phyloP scores from a whole-genome alignment of 2,888 invertebrate genomes.

The Melitaea athalia region DNA sequence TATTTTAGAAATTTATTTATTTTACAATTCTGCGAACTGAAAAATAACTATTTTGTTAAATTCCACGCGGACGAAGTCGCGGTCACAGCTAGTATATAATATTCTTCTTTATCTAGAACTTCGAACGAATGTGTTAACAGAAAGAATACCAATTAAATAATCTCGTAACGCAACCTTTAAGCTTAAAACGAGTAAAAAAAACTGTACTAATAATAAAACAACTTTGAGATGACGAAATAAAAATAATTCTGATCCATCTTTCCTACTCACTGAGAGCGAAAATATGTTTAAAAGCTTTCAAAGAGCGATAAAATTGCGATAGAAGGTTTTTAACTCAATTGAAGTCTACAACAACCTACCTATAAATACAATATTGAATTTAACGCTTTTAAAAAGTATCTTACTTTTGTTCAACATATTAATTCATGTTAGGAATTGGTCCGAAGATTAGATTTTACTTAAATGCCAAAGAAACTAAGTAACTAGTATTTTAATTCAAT shows the following conservation, averaged over 20 bases:
- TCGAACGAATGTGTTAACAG: not conserved
- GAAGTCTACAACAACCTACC: conserved; percentile 12
- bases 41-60: too few relatives aligned
- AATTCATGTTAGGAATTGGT: too few relatives aligned
- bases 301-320: conserved; percentile 47
- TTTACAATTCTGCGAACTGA: too few relatives aligned
- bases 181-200: not conserved
- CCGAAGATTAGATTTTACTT: too few relatives aligned
- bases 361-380: not conserved
- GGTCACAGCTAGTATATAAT: too few relatives aligned
- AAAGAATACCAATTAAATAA: not conserved
- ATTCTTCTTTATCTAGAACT: not conserved
- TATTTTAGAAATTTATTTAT: too few relatives aligned
- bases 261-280: conserved; percentile 39
- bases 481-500: too few relatives aligned
- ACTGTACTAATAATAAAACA: not conserved
- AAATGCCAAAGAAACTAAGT: too few relatives aligned
- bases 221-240: conserved; percentile 20
- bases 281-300: conserved; percentile 62
- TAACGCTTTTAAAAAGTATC: conserved; percentile 4
- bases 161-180: not conserved
- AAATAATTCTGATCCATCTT: conserved; percentile 20
- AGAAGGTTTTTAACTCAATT: conserved; percentile 31
- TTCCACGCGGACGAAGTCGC: too few relatives aligned
- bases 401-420: not conserved